Conservation (phyloP, 2,888 invertebrate species). For the Oscheius myriophilus region DNA sequence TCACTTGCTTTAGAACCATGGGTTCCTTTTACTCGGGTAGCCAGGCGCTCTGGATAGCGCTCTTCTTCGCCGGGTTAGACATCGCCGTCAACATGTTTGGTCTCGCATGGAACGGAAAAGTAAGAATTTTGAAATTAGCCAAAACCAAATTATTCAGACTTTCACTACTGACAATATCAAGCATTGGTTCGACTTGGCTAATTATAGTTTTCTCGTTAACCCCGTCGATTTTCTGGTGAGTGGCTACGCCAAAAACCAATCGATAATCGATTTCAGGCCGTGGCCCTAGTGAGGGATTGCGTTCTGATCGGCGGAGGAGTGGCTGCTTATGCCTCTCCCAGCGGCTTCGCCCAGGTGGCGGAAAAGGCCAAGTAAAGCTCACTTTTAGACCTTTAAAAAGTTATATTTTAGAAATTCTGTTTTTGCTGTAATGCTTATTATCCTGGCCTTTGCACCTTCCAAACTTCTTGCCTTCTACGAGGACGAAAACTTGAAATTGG, state of each 20-base stretch:
- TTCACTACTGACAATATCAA: constrained; percentile 65
- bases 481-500: constrained; percentile 55
- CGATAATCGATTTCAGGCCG: constrained; percentile 45
- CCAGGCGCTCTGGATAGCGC: constrained; percentile 61
- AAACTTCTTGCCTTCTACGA: constrained; percentile 69
- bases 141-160: constrained; percentile 33
- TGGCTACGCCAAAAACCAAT: not conserved
- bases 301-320: constrained; percentile 67
- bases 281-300: constrained; percentile 61
- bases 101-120: constrained; percentile 49
- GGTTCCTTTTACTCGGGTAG: constrained; percentile 60
- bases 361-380: constrained; percentile 44
- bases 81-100: constrained; percentile 47
- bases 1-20: constrained; percentile 24
- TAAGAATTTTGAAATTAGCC: not conserved
- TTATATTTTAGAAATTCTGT: constrained; percentile 41
- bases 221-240: constrained; percentile 67
- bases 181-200: constrained; percentile 66
- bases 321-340: constrained; percentile 65
- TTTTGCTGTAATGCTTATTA: constrained; percentile 64
- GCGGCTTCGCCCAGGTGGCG: constrained; percentile 60
- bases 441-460: constrained; percentile 68
- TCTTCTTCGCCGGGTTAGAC: constrained; percentile 57
- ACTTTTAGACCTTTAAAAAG: not conserved
- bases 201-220: constrained; percentile 65